Percentiles rank a stretch among this genome's conserved stretches.
Conservation (phyloP, 2,888 invertebrate genomes). For the Nebria brevicollis region DNA sequence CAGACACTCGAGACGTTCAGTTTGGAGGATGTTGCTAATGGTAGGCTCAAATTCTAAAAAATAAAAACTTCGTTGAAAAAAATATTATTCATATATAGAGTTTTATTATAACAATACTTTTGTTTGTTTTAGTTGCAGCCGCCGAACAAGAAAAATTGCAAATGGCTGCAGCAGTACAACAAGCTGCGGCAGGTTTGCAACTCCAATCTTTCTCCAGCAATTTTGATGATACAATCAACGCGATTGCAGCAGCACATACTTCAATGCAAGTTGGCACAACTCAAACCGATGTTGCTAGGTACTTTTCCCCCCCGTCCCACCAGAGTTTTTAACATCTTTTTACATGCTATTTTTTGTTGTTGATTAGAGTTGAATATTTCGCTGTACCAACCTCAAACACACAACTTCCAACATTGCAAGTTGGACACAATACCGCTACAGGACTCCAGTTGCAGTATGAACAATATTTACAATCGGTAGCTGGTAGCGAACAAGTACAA, state of each 20-base stretch:
- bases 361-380: constrained; percentile 61
- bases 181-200: constrained; percentile 52
- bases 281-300: constrained; percentile 59
- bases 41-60: too few relatives aligned
- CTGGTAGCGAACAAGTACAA: constrained; percentile 53
- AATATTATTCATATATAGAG: not conserved
- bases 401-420: constrained; percentile 51
- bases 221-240: constrained; percentile 62
- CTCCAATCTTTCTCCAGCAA: constrained; percentile 59
- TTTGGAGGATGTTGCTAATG: constrained; percentile 65
- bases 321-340: not conserved
- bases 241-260: constrained; percentile 58
- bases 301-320: not conserved
- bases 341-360: not conserved
- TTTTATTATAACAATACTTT: constrained; percentile 13
- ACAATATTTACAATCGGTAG: constrained; percentile 63
- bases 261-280: constrained; percentile 57
- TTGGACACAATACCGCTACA: constrained; percentile 54
- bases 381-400: constrained; percentile 59
- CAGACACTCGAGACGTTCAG: constrained; percentile 65
- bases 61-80: too few relatives aligned
- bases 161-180: constrained; percentile 48
- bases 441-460: constrained; percentile 57
- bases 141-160: constrained; percentile 50
- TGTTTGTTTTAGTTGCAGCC: constrained; percentile 46